Conservation (phyloP, 2,888 invertebrate genomes). For the Thera britannica region DNA sequence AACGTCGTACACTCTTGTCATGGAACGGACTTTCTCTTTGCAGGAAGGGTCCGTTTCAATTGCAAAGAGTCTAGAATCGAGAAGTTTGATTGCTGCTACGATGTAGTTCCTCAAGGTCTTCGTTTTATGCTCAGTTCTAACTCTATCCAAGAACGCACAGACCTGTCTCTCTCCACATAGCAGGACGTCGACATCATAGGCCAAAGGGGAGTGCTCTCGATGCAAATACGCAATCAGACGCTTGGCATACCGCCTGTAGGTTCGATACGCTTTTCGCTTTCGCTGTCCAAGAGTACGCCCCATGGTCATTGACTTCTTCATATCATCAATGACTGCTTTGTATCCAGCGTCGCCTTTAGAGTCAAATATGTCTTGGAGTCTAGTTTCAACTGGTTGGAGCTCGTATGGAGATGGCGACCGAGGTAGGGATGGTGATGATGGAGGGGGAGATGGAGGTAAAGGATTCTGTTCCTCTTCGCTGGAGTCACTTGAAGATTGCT, state of each 20-base stretch:
- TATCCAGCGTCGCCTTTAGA: constrained; percentile 83
- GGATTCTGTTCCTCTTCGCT: constrained; percentile 80
- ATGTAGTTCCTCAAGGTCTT: constrained; percentile 81
- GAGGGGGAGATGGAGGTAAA: constrained; percentile 75
- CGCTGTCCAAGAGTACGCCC: constrained; percentile 75
- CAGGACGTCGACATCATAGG: constrained; percentile 80
- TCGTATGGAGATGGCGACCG: constrained; percentile 78
- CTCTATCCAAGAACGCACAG: constrained; percentile 76
- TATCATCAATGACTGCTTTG: constrained; percentile 82
- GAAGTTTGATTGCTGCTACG: constrained; percentile 78
- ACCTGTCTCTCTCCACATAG: constrained; percentile 79
- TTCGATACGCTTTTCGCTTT: constrained; percentile 79
- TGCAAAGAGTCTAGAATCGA: constrained; percentile 79
- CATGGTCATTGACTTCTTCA: constrained; percentile 83
- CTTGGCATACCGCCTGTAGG: constrained; percentile 80
- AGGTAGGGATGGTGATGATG: constrained; percentile 76
- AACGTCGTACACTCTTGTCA: constrained; percentile 79
- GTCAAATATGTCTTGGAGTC: constrained; percentile 78
- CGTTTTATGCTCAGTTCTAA: constrained; percentile 77
- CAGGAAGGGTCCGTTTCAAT: constrained; percentile 80
- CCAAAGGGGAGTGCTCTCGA: constrained; percentile 79
- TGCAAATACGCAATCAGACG: constrained; percentile 78
- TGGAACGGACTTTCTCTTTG: constrained; percentile 80
- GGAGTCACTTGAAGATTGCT: constrained; percentile 75
- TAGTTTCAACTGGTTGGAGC: constrained; percentile 75